phyloP scores from a whole-genome alignment of 2,888 invertebrate genomes.

The Tillus elongatus region DNA sequence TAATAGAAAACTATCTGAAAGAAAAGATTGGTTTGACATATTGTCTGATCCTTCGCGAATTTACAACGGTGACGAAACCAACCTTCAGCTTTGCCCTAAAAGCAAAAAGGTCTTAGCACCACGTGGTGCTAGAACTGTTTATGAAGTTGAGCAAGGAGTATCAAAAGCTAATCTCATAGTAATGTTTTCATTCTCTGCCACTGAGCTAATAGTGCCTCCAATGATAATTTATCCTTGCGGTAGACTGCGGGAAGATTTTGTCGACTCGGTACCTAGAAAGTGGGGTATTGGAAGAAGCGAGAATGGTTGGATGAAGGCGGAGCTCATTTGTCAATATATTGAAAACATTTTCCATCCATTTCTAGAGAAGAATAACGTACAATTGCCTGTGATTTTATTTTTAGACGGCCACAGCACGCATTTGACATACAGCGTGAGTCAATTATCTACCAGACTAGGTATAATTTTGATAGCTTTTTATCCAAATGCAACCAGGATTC shows the following conservation, averaged over 20 bases:
- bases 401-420: no score
- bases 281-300: conserved; percentile 16
- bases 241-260: conserved; percentile 11
- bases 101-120: conserved; percentile 16
- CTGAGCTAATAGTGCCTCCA: conserved; percentile 11
- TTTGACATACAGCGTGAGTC: no score
- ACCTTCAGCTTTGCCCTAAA: conserved; percentile 9
- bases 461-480: conserved; percentile 8
- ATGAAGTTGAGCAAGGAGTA: conserved; percentile 10
- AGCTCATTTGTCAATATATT: no score
- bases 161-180: conserved; percentile 16
- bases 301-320: conserved; percentile 20
- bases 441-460: no score
- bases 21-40: conserved; percentile 2
- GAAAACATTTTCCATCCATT: no score
- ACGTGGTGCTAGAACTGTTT: conserved; percentile 16
- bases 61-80: conserved; percentile 9
- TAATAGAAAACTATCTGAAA: conserved; percentile 4
- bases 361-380: no score
- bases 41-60: conserved; percentile 7
- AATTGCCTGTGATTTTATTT: no score
- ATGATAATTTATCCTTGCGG: conserved; percentile 15
- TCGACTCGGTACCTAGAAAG: conserved; percentile 9
- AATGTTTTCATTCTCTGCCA: conserved; percentile 18
- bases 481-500: conserved; percentile 9